phyloP scores from a whole-genome alignment of 2,797 vertebrate species.

The Schizopygopsis pylzovi region DNA sequence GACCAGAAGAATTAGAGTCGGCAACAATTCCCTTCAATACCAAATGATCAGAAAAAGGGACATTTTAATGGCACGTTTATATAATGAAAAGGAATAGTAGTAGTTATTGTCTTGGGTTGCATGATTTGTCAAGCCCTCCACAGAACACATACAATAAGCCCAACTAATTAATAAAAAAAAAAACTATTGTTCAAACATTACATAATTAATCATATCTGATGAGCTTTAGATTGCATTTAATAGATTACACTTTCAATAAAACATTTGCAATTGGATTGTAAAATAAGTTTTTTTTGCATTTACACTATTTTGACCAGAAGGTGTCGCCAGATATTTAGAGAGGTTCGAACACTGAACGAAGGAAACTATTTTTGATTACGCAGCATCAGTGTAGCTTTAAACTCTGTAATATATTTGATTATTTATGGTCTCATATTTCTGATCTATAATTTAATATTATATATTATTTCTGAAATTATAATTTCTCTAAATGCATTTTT shows the following conservation, averaged over 20 bases:
- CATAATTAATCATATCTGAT: not conserved
- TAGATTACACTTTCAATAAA: not conserved
- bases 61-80: not conserved
- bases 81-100: not conserved
- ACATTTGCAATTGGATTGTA: not conserved
- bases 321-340: not conserved
- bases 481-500: not conserved
- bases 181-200: not conserved
- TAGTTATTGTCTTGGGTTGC: not conserved
- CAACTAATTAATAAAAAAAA: not conserved
- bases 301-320: not conserved
- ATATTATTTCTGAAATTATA: not conserved
- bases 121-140: not conserved
- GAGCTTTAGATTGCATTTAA: not conserved
- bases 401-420: no score
- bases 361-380: not conserved
- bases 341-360: not conserved
- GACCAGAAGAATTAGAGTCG: not conserved
- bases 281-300: not conserved
- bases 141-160: not conserved
- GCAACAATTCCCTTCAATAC: conserved; percentile 13
- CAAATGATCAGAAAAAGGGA: not conserved
- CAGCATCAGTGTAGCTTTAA: not conserved
- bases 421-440: not conserved
- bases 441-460: not conserved